A percentile compares a stretch with the other conserved stretches of the same genome.
Conservation (phyloP, 2,113 vertebrate species). For the Rhinoptilus africanus region DNA sequence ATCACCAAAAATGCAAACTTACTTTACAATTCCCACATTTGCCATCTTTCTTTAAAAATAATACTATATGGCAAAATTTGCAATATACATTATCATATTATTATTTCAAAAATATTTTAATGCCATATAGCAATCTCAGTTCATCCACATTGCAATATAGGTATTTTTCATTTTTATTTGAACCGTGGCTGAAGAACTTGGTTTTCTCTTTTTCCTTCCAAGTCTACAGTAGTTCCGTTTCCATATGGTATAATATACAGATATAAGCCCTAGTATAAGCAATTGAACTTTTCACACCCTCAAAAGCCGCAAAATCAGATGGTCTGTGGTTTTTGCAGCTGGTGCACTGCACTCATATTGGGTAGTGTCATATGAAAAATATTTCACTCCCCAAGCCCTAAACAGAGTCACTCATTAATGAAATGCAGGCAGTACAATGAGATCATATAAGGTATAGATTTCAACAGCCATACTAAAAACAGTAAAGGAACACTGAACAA, state of each 20-base stretch:
- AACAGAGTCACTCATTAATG: conserved; percentile 96
- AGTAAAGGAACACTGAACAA: conserved; percentile 87
- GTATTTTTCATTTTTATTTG: conserved; percentile 65
- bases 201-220: conserved; percentile 73
- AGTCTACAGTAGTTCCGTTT: conserved; percentile 82
- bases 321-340: conserved; percentile 93
- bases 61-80: background rate
- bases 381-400: conserved; percentile 87
- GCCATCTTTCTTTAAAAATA: background rate
- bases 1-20: background rate
- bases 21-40: background rate
- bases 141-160: background rate
- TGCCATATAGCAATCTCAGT: background rate
- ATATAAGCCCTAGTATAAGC: conserved; percentile 84
- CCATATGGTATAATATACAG: conserved; percentile 75
- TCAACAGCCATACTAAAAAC: conserved; percentile 90
- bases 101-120: background rate
- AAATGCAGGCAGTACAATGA: conserved; percentile 94
- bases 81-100: background rate
- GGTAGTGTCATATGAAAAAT: conserved; percentile 97
- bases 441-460: conserved; percentile 95
- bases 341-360: conserved; percentile 85
- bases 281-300: conserved; percentile 98
- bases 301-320: conserved; percentile 91
- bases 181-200: conserved; percentile 64